Base-by-base conservation (phyloP, 2,888 invertebrate genomes). In the Eupelmus urozonus region DNA sequence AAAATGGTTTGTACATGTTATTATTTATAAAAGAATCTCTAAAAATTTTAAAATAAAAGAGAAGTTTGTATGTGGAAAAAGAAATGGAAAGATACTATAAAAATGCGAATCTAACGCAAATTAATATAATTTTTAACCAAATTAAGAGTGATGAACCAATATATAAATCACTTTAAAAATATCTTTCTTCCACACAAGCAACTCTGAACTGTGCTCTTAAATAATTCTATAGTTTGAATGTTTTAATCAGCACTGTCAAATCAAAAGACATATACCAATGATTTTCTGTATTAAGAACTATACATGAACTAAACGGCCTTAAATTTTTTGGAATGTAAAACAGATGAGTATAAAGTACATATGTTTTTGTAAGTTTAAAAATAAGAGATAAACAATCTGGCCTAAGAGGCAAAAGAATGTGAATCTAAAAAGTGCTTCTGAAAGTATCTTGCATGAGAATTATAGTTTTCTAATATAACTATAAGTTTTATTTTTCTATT, bases 211-310 rank as follows among this genome's bases (percentile, higher is more conserved):
- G 69, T 70, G 69, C 80, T 78, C 76, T 80, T 80, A 74, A 63
- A 76, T 67, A 74, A 60, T 55, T 80, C 75, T 72, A 79, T 73
- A 81, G 80, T 84, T 84, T 83, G 79, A 85, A 84, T 84, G 83
- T 87, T 85, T 85, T 80, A 76, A 23, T 4, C 16, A 65, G 59
- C 49, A 76, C 71, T 79, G 55, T 73, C 29, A 53, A 77, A 83
- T 79, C 81, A 82, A 84, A 86, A 87, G 82, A 85, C 85, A 84
- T 83, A 83, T 81, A 84, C 82, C 82, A 78, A 85, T 83, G 83
- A 82, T 85, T 87, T 86, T 85, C 84, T 85, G 82, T 84, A 84
- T 84, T 85, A 83, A 82, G 83, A 81, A 82, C 82, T 83, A 83
- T 83, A 79, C 81, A 80, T 73, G 62, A 79, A 69, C 71, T 74